Conservation (phyloP, 2,797 vertebrate species). For the Epinephelus coioides region DNA sequence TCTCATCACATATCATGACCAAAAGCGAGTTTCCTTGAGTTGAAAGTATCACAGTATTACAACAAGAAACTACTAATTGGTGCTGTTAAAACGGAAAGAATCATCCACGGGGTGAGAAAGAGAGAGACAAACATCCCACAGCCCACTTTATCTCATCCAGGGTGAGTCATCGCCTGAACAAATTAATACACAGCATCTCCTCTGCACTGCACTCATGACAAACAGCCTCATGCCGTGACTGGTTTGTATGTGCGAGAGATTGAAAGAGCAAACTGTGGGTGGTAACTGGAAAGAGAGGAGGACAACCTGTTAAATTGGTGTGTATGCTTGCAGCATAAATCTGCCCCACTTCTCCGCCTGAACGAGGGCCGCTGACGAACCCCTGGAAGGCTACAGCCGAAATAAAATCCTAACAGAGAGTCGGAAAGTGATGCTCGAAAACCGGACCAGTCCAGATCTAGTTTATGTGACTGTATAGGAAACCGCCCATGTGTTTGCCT, state of each 20-base stretch:
- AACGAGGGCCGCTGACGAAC: slow-evolving; percentile 18
- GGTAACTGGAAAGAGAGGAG: slow-evolving; percentile 48
- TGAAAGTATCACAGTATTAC: slow-evolving; percentile 6
- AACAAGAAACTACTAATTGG: slow-evolving; percentile 30
- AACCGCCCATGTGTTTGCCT: slow-evolving; percentile 50
- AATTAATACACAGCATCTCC: slow-evolving; percentile 75
- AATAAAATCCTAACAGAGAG: slow-evolving; percentile 3
- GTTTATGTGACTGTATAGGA: slow-evolving; percentile 40
- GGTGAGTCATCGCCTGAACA: slow-evolving; percentile 80
- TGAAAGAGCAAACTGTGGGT: slow-evolving; percentile 75
- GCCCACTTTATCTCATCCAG: slow-evolving; percentile 65
- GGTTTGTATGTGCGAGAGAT: slow-evolving; percentile 58
- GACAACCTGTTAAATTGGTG: slow-evolving; percentile 50
- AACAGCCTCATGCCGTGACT: slow-evolving; percentile 58
- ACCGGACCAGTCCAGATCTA: slow-evolving; percentile 21
- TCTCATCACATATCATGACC: background rate
- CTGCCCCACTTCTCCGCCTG: slow-evolving; percentile 24
- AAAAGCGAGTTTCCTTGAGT: background rate
- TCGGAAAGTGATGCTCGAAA: background rate
- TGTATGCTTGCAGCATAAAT: slow-evolving; percentile 28
- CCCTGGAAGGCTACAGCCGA: slow-evolving; percentile 4
- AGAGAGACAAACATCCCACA: slow-evolving; percentile 63
- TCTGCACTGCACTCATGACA: slow-evolving; percentile 73
- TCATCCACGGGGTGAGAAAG: slow-evolving; percentile 44
- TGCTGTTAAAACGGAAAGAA: slow-evolving; percentile 31